Evolutionary conservation across 1,140 invertebrate genomes (phyloP), one percentile per base, ranked within the genome.

Genomic region (Drosophila tsacasi): DNA sequence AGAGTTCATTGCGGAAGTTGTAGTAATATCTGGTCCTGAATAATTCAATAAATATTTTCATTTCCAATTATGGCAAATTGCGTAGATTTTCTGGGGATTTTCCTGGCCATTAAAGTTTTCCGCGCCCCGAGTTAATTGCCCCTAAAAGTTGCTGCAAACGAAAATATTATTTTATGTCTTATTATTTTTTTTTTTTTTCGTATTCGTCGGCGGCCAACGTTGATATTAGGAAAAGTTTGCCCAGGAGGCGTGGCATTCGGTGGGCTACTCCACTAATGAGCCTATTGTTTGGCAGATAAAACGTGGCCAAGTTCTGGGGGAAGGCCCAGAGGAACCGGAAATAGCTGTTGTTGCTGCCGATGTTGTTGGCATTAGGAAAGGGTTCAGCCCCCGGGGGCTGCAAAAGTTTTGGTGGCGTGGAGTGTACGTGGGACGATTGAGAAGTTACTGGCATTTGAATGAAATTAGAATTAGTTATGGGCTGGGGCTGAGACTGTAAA

Each of bases 131-230:
- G 71, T 79, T 89, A 90, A 89, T 90, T 89, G 78, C 78, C 64
- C 50, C 49, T 55, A 63, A 85, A 90, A 72, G 74, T 89, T 60
- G 35, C 27, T 17, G 62, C 37, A 78, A 90, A 89, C 85, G 81
- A 90, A 90, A 89, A 90, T 89, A 90, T 89, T 90, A 90, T 89
- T 89, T 89, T 90, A 81, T 90, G 79, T 81, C 57, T 68, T 42
- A 47, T 55, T 27, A 10, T 17, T 35, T 35, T 1, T 47, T 55
- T 72, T 40, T 49, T 44, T 15, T 23, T 7, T 40, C 21, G 50
- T 40, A 10, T n/a, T 25, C 8, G 9, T 21, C n/a, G 47, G 52
- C 42, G 15, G 50, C 25, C 40, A 32, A n/a, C 64, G 68, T 47
- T 63, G 64, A 84, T 90, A 89, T 81, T 89, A 82, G 74, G 81